These are phyloP conservation scores for Pseudopipra pipra DNA, from an alignment of 2,113 vertebrate species.

Conservation along the genomic window DNA sequence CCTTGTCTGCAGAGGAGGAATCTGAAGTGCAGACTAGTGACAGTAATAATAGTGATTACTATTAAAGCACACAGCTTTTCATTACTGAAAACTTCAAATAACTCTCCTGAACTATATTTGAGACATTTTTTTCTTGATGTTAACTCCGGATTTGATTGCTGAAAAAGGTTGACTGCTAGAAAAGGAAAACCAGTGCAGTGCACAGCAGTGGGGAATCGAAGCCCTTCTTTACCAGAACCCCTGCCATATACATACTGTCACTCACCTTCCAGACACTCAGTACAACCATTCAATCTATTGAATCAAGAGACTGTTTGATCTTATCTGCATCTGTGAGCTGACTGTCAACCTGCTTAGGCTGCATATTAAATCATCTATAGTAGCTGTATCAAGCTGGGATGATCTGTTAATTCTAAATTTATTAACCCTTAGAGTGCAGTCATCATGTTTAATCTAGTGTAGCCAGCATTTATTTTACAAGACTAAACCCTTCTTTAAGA, in stretches of 20 bases:
- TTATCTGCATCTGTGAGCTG: slow-evolving; percentile 84
- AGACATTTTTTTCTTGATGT: not conserved
- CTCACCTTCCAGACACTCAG: slow-evolving; percentile 76
- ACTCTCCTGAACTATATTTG: slow-evolving; percentile 53
- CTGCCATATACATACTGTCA: slow-evolving; percentile 69
- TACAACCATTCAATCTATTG: slow-evolving; percentile 78
- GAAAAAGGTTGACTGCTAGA: slow-evolving; percentile 59
- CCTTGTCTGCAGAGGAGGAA: slow-evolving; percentile 19
- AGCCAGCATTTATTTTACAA: slow-evolving; percentile 77
- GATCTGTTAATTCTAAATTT: slow-evolving; percentile 87
- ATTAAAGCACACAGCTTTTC: slow-evolving; percentile 36
- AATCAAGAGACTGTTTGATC: slow-evolving; percentile 84
- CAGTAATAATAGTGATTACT: slow-evolving; percentile 53
- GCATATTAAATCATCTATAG: slow-evolving; percentile 85
- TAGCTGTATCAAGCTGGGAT: slow-evolving; percentile 84
- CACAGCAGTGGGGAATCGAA: slow-evolving; percentile 65
- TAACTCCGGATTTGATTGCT: slow-evolving; percentile 46
- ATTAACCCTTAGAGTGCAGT: slow-evolving; percentile 85
- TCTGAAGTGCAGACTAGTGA: not conserved
- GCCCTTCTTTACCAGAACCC: slow-evolving; percentile 64
- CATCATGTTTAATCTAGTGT: slow-evolving; percentile 81
- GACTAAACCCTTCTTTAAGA: slow-evolving; percentile 75
- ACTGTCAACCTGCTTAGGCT: slow-evolving; percentile 82
- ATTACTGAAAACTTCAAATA: slow-evolving; percentile 67
- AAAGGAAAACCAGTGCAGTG: slow-evolving; percentile 60